Evolutionary conservation across 2,888 invertebrate species (phyloP).

Genomic region (Oeneis ivallda): DNA sequence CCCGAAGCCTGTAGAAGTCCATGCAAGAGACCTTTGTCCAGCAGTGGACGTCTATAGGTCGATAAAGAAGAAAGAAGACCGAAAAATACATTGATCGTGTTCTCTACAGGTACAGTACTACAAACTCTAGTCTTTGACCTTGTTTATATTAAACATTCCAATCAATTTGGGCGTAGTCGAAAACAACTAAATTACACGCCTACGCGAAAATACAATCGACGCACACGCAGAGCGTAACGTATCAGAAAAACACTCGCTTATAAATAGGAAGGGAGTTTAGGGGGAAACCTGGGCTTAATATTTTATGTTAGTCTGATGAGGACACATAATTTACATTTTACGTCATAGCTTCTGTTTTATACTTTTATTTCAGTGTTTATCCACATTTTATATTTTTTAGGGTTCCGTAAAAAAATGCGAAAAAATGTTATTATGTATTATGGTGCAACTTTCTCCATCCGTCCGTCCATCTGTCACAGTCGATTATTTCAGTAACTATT

Average conservation of each 20-base stretch:
- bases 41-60: too few species aligned
- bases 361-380: too few species aligned
- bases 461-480: too few species aligned
- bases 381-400: too few species aligned
- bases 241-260: slow-evolving; percentile 10
- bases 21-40: too few species aligned
- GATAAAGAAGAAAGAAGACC: too few species aligned
- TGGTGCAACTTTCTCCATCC: too few species aligned
- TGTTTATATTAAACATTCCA: slow-evolving; percentile 32
- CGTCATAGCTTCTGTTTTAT: background rate
- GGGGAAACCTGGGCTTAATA: slow-evolving; percentile 1
- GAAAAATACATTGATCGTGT: background rate
- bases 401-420: too few species aligned
- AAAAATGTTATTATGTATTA: too few species aligned
- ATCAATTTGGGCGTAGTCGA: slow-evolving; percentile 27
- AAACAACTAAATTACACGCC: slow-evolving; percentile 37
- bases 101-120: background rate
- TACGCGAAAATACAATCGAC: slow-evolving; percentile 24
- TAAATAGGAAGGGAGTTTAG: slow-evolving; percentile 16
- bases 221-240: slow-evolving; percentile 1
- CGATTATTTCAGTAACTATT: too few species aligned
- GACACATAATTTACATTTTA: background rate
- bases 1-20: too few species aligned
- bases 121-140: slow-evolving; percentile 36
- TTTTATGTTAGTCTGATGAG: slow-evolving; percentile 1